Evolutionary conservation across 2,888 invertebrate genomes (phyloP), one percentile per base, ranked within the genome.

Genomic region (Noctua pronuba): DNA sequence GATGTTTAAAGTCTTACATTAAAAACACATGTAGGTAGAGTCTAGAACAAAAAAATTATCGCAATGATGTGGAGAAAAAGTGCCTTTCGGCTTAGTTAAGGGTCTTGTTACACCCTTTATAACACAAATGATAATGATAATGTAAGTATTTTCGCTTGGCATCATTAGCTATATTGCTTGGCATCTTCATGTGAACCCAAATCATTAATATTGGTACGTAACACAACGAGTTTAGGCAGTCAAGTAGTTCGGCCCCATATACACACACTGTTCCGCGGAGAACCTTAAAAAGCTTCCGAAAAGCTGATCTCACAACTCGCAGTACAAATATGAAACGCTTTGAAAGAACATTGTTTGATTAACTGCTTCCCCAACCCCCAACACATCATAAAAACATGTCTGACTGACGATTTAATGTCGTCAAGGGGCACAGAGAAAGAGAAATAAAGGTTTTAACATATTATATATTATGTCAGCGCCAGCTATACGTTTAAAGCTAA

Each of bases 401-500:
- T 55, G 55, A n/a, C 11, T 4, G n/a, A 55, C 13, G n/a, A n/a
- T n/a, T n/a, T n/a, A n/a, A n/a, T n/a, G n/a, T n/a, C n/a, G n/a
- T n/a, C n/a, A n/a, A n/a, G n/a, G 24, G 10, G 52, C 10, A 11
- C 10, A 52, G 24, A 52, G 24, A n/a, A n/a, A 24, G 24, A 24
- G 52, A 24, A 52, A 24, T 24, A 24, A 0, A 52, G 52, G 24
- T 24, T 24, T 31, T 21, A 49, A 49, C 8, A 21, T 49, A 6
- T 49, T 49, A 7, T 49, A 46, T 1, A 44, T 35, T 35, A 46
- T 49, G 49, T 49, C 55, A n/a, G 55, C 84, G 68, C 79, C 11
- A 80, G 80, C 79, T 64, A 35, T 38, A 41, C 2, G 2, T 49
- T 28, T 13, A 49, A 41, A 70, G 86, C 86, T 49, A 46, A 82